These are phyloP conservation scores for Orthochromis malagaraziensis DNA, from an alignment of 2,113 vertebrate genomes.

Conservation along the genomic window DNA sequence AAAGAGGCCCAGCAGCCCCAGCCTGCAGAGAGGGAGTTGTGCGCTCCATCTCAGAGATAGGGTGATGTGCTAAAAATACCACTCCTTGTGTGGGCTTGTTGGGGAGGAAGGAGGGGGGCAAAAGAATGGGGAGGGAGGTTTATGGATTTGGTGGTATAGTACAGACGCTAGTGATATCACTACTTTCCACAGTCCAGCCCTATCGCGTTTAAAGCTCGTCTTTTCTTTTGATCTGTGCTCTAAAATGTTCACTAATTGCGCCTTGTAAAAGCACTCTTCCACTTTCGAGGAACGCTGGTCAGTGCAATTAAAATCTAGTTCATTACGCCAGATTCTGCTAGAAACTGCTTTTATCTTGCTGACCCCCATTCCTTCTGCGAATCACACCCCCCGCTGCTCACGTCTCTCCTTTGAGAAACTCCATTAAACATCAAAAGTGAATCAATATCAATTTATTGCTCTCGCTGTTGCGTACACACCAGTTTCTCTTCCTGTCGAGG, in stretches of 20 bases:
- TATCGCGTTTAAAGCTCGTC: background rate
- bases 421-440: slow-evolving; percentile 55
- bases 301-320: slow-evolving; percentile 12
- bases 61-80: slow-evolving; percentile 75
- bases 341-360: background rate
- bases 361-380: background rate
- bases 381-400: background rate
- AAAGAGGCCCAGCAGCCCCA: slow-evolving; percentile 69
- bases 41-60: slow-evolving; percentile 69
- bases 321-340: background rate
- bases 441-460: slow-evolving; percentile 41
- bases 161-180: background rate
- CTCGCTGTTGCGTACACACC: background rate
- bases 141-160: slow-evolving; percentile 47
- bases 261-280: background rate
- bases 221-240: background rate
- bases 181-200: background rate
- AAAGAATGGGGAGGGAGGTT: slow-evolving; percentile 33
- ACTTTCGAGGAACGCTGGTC: slow-evolving; percentile 26
- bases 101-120: background rate
- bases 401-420: slow-evolving; percentile 14
- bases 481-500: background rate
- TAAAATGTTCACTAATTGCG: slow-evolving; percentile 1
- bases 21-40: slow-evolving; percentile 73
- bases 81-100: slow-evolving; percentile 65